Evolutionary conservation across 2,888 invertebrate genomes (phyloP).

Genomic region (Eupithecia abbreviata): DNA sequence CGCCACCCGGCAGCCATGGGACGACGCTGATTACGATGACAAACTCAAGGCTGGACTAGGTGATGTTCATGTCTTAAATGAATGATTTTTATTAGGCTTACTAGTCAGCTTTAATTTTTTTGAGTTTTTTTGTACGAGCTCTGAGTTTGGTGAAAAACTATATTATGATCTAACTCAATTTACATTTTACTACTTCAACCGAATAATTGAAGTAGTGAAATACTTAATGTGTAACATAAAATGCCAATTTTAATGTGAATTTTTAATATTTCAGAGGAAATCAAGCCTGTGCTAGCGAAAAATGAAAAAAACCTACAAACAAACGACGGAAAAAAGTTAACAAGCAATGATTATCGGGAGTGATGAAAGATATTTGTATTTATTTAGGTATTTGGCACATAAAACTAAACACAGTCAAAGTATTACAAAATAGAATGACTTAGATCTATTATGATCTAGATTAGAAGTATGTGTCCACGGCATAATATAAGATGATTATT

Average conservation of each 20-base stretch:
- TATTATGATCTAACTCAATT: neutral
- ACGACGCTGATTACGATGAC: conserved; percentile 78
- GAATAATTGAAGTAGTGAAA: neutral
- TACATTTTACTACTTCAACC: too few species aligned
- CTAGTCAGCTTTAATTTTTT: neutral
- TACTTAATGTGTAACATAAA: neutral
- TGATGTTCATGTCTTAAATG: conserved; percentile 37
- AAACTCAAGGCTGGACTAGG: conserved; percentile 61
- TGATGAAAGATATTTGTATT: neutral
- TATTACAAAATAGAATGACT: too few species aligned
- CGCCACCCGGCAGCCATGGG: conserved; percentile 88
- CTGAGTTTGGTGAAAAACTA: neutral
- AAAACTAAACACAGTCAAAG: too few species aligned
- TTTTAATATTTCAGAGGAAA: conserved; percentile 63
- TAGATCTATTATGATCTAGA: too few species aligned
- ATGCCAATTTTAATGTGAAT: neutral
- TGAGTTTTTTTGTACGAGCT: neutral
- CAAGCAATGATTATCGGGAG: neutral
- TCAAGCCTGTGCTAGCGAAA: conserved; percentile 29
- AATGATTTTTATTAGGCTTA: neutral
- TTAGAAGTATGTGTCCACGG: too few species aligned
- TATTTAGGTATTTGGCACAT: too few species aligned
- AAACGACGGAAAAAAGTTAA: neutral
- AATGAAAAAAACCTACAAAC: neutral
- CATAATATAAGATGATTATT: too few species aligned